Evolutionary conservation across 1,140 invertebrate species (phyloP), one percentile per base, ranked within the genome.

Genomic region (Bemisia tabaci): DNA sequence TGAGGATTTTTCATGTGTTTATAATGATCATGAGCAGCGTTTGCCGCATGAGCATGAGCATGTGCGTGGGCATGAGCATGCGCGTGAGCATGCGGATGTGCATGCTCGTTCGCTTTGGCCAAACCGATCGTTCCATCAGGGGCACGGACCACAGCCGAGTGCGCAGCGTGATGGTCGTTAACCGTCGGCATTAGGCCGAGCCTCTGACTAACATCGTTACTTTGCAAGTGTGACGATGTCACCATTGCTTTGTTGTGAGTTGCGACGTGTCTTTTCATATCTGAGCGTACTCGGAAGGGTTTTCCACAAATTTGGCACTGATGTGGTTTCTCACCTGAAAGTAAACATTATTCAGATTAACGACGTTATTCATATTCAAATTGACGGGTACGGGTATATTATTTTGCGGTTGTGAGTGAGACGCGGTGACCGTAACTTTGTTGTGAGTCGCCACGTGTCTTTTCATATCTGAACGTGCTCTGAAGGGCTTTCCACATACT

Each of bases 381-480:
- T 64, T 65, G 58, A 22, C 27, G 59, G 63, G 2, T 63, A 62
- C 60, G 33, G 61, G 26, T 58, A 25, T 60, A 22, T 64, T 23
- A 66, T 65, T 64, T 25, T 65, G 61, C 62, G 62, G n/a, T 61
- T 64, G 63, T 60, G 65, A 63, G 26, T 65, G 64, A 65, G 66
- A 58, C 58, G 61, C 60, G 21, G 60, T 65, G 22, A 60, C 70
- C 23, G 26, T 27, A 58, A 85, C 84, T 22, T 83, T 76, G 12
- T 76, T 80, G 71, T 95, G 92, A 0, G 88, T 91, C 23, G 85
- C 85, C 77, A 91, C 82, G 76, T 97, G 95, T 0, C 94, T 79
- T 69, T 92, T 91, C 81, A 97, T 86, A 72, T 96, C 91, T 26
- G 92, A 91, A 2, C 86, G 82, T 0, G 92, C 89, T 39, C 91